These are phyloP conservation scores for Burhinus bistriatus DNA, from an alignment of 2,113 vertebrate species.

Conservation along the genomic window DNA sequence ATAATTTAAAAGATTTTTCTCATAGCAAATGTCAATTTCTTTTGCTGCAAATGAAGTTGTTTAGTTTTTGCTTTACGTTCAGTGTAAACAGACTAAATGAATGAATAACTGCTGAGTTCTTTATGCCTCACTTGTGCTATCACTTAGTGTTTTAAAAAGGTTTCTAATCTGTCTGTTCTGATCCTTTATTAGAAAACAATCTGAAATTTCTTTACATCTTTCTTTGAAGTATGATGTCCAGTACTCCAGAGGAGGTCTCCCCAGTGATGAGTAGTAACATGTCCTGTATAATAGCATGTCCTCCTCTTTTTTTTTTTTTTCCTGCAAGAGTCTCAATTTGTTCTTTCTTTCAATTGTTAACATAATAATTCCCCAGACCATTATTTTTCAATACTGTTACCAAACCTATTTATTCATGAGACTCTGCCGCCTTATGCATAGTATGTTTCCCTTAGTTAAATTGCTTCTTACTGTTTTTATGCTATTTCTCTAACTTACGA, in stretches of 20 bases:
- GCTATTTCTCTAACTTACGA: background rate
- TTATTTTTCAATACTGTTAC: background rate
- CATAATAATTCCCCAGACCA: rapidly evolving
- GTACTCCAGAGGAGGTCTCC: background rate
- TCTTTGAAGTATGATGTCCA: background rate
- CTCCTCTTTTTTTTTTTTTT: background rate
- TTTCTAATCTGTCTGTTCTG: background rate
- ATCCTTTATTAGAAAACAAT: background rate
- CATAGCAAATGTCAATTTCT: background rate
- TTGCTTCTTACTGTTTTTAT: background rate
- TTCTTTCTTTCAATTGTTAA: background rate
- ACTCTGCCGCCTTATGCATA: background rate
- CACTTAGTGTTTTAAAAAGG: background rate
- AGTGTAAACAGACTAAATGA: background rate
- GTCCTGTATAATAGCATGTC: background rate
- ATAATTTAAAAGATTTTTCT: background rate
- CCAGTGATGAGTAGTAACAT: background rate
- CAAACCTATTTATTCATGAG: background rate
- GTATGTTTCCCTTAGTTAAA: background rate
- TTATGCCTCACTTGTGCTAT: background rate
- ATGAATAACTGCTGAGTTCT: background rate
- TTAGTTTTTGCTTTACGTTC: background rate
- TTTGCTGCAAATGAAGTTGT: background rate
- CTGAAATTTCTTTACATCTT: background rate
- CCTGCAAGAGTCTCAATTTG: background rate